Base-by-base conservation (phyloP, 1,140 invertebrate species). In the Drosophila kurseongensis region DNA sequence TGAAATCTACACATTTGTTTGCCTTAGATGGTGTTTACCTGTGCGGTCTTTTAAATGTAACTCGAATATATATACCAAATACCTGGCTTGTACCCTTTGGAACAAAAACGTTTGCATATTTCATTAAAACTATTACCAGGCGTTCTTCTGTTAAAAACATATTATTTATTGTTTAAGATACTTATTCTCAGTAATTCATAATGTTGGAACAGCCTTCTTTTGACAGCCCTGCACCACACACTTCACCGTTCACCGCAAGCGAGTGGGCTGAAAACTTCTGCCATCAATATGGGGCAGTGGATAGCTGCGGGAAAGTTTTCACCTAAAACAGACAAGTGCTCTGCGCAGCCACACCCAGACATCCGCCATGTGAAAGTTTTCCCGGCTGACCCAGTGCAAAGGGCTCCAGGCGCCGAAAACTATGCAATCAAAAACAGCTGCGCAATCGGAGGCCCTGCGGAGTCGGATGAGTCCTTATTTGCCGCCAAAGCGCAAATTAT, bases 271-370 rank as follows among this genome's bases (percentile, higher is more conserved):
- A 23, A 41, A 77, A 77, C 63, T 77, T 77, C 27, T 36, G 18
- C 68, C 80, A 75, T 82, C 56, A 82, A 82, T 82, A 78, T 66
- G 38, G 61, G 67, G 63, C 68, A 38, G 56, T 50, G 51, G 14
- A 35, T 48, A 78, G 72, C 74, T 75, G 80, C 58, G 44, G 75
- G 9, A 86, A 86, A 86, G 75, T 86, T 86, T 85, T 82, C 83
- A 82, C 78, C 78, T 86, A 82, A 86, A 86, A 63, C 83, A 76
- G 82, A 72, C 75, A 86, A 75, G 52, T 82, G 61, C 66, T 57
- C 59, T 27, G 23, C 72, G 29, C 54, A 51, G 32, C 55, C 35
- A 42, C 71, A 9, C 38, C 23, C 27, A 23, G 38, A 18, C 16
- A 27, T 16, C 52, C 36, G 42, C 10, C 23, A 32, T 29, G 0